These are phyloP conservation scores for Bugula neritina DNA, from an alignment of 2,888 invertebrate species.

Conservation along the genomic window DNA sequence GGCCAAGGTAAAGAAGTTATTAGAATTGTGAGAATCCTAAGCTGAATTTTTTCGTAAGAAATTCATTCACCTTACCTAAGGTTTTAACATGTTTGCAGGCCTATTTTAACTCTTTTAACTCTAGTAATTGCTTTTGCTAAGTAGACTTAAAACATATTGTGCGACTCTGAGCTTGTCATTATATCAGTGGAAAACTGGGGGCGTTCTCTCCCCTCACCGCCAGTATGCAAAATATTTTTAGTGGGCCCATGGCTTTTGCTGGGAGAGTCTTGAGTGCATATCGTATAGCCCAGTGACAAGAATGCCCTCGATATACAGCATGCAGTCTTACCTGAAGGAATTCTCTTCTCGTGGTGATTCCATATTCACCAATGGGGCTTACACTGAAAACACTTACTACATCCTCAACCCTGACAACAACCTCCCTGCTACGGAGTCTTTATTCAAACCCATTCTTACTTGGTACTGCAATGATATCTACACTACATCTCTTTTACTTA, in stretches of 20 bases:
- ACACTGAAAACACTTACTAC: slow-evolving; percentile 60
- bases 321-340: slow-evolving; percentile 40
- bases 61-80: no score
- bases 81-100: no score
- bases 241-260: slow-evolving; percentile 70
- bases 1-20: no score
- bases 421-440: slow-evolving; percentile 62
- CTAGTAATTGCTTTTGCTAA: no score
- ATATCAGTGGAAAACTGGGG: background rate
- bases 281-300: slow-evolving; percentile 66
- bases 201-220: no score
- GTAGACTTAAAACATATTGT: no score
- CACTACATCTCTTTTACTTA: background rate
- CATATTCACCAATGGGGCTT: slow-evolving; percentile 37
- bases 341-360: slow-evolving; percentile 31
- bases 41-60: no score
- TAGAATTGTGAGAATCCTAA: no score
- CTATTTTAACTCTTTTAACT: no score
- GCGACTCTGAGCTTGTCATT: background rate
- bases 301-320: slow-evolving; percentile 62
- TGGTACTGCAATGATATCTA: slow-evolving; percentile 35
- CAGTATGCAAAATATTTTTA: no score
- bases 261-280: slow-evolving; percentile 68
- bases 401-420: slow-evolving; percentile 69
- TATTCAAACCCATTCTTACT: slow-evolving; percentile 43